Evolutionary conservation across 1,140 invertebrate species (phyloP).

Genomic region (Drosophila ogumai): DNA sequence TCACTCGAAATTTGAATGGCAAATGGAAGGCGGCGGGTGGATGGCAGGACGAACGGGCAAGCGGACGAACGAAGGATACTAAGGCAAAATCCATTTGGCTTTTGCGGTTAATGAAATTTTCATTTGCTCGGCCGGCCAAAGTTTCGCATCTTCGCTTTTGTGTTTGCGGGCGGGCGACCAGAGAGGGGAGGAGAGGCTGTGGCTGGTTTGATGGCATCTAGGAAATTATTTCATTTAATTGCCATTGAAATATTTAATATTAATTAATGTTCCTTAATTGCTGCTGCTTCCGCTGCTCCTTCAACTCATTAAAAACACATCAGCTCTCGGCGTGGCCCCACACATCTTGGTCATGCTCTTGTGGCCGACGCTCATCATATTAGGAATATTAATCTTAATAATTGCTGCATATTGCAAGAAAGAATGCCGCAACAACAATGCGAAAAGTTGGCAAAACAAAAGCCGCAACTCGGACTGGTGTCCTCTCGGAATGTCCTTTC

Average conservation of each 20-base stretch:
- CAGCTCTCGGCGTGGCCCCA: constrained; percentile 33
- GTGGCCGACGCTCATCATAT: constrained; percentile 40
- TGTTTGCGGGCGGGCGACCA: constrained; percentile 4
- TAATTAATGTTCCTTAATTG: constrained; percentile 82
- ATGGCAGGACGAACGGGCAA: neutral
- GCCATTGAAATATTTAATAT: constrained; percentile 82
- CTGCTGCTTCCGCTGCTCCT: constrained; percentile 30
- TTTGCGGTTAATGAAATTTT: constrained; percentile 79
- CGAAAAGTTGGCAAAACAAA: constrained; percentile 57
- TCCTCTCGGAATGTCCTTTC: constrained; percentile 33
- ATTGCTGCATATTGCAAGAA: constrained; percentile 64
- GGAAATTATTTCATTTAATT: constrained; percentile 75
- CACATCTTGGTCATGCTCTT: constrained; percentile 36
- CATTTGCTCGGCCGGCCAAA: constrained; percentile 59
- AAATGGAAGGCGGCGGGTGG: constrained; percentile 23
- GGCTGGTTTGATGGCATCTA: constrained; percentile 51
- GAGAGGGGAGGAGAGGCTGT: constrained; percentile 24
- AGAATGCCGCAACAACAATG: constrained; percentile 65
- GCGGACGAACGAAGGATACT: constrained; percentile 13
- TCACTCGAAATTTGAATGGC: constrained; percentile 64
- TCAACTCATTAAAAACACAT: constrained; percentile 81
- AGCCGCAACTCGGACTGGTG: constrained; percentile 30
- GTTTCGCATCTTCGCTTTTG: constrained; percentile 32
- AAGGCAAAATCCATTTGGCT: constrained; percentile 72
- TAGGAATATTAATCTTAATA: constrained; percentile 79